Percentiles rank a stretch among this genome's conserved stretches.
Evolutionary conservation across 1,140 invertebrate genomes (phyloP).

Genomic region (Contarinia nasturtii): DNA sequence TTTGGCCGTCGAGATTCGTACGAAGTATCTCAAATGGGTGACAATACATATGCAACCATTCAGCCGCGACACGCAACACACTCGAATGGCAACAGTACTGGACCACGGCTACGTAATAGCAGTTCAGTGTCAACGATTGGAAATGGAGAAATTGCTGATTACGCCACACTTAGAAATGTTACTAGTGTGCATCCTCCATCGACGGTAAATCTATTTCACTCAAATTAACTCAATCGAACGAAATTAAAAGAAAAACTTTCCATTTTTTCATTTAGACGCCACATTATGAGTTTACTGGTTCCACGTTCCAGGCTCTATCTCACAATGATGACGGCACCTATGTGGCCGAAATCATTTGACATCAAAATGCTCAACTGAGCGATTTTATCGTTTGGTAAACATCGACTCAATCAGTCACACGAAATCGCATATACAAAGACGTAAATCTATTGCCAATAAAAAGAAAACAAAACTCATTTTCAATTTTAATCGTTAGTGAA

Average conservation of each 20-base stretch:
- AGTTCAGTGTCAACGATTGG: slow-evolving; percentile 19
- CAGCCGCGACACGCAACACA: slow-evolving; percentile 40
- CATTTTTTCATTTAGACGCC: slow-evolving; percentile 6
- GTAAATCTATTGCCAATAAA: no score
- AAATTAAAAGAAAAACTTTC: not conserved
- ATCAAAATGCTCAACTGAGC: not conserved
- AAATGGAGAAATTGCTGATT: not conserved
- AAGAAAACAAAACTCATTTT: no score
- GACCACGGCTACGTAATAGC: slow-evolving; percentile 37
- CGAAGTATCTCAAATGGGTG: slow-evolving; percentile 30
- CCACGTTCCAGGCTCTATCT: slow-evolving; percentile 50
- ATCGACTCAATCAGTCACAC: no score
- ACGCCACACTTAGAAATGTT: not conserved
- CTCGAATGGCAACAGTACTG: slow-evolving; percentile 40
- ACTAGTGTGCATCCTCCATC: not conserved
- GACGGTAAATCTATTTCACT: not conserved
- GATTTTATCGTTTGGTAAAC: no score
- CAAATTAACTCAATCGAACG: not conserved
- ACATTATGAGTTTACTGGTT: slow-evolving; percentile 35
- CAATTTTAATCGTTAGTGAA: no score
- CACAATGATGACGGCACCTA: slow-evolving; percentile 45
- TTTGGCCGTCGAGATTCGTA: slow-evolving; percentile 18
- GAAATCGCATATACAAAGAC: no score
- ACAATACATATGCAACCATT: slow-evolving; percentile 77
- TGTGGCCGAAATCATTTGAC: slow-evolving; percentile 46